Evolutionary conservation across 1,140 invertebrate species (phyloP).

Genomic region (Drosophila jambulina): DNA sequence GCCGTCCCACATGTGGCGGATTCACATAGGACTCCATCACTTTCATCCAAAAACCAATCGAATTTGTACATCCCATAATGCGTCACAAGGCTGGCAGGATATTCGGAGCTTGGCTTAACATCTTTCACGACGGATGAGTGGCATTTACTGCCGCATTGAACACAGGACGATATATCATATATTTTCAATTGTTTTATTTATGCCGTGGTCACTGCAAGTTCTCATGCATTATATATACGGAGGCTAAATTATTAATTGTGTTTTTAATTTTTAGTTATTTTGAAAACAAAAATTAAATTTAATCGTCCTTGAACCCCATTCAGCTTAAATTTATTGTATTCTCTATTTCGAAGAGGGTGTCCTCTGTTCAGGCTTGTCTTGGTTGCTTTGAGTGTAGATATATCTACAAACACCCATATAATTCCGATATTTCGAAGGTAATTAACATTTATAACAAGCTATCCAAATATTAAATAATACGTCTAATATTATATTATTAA

Average conservation of each 20-base stretch:
- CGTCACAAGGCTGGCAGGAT: constrained; percentile 46
- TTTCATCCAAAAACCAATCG: constrained; percentile 39
- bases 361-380: too few species aligned
- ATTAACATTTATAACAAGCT: neutral
- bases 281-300: accelerated
- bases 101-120: constrained; percentile 39
- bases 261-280: neutral
- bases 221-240: neutral
- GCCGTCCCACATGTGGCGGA: constrained; percentile 18
- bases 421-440: neutral
- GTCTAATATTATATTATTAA: too few species aligned
- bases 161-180: constrained; percentile 2
- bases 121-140: constrained; percentile 29
- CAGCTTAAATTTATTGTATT: neutral
- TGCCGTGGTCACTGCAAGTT: neutral
- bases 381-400: too few species aligned
- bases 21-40: constrained; percentile 23
- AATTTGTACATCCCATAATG: constrained; percentile 47
- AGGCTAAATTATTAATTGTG: too few species aligned
- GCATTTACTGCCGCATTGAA: constrained; percentile 19
- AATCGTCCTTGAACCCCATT: neutral
- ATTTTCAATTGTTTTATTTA: constrained; percentile 17
- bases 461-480: neutral
- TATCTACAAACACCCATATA: too few species aligned
- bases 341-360: neutral